These are phyloP conservation scores for Caenorhabditis sp. DNA, from an alignment of 2,888 invertebrate species.

Conservation along the genomic window DNA sequence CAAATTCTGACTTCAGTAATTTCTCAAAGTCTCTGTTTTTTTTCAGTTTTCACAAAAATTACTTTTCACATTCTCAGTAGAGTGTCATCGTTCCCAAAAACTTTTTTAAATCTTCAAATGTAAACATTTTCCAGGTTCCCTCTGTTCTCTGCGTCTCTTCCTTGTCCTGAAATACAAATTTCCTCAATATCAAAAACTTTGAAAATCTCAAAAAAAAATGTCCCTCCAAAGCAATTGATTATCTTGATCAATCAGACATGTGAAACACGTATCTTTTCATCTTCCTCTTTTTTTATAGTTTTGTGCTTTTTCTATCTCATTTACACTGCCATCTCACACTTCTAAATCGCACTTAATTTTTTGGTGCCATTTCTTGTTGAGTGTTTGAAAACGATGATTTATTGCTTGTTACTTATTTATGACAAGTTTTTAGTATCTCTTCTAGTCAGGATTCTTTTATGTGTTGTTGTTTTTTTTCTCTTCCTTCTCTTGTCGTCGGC, in stretches of 20 bases:
- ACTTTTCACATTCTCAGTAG: no score
- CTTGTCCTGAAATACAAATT: no score
- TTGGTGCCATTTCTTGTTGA: background rate
- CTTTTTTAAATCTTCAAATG: background rate
- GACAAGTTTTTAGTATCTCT: background rate
- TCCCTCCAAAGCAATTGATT: background rate
- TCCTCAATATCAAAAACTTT: background rate
- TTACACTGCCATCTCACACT: conserved; percentile 1
- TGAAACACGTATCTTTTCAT: background rate
- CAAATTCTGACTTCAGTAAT: no score
- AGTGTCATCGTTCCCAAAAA: no score
- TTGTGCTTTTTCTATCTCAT: background rate
- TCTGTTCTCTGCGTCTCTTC: background rate
- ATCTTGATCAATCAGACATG: background rate
- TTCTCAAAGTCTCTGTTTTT: no score
- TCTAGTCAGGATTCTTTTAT: background rate
- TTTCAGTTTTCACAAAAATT: no score
- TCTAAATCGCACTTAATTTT: background rate
- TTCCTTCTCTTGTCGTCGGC: background rate
- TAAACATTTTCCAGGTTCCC: background rate
- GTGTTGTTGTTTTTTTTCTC: conserved; percentile 10
- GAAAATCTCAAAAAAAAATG: background rate
- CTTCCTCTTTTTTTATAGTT: background rate
- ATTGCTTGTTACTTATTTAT: no score
- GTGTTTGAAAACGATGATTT: no score